Percentiles rank a stretch among this genome's conserved stretches.
phyloP scores from a whole-genome alignment of 2,113 vertebrate genomes.

The Charina bottae region DNA sequence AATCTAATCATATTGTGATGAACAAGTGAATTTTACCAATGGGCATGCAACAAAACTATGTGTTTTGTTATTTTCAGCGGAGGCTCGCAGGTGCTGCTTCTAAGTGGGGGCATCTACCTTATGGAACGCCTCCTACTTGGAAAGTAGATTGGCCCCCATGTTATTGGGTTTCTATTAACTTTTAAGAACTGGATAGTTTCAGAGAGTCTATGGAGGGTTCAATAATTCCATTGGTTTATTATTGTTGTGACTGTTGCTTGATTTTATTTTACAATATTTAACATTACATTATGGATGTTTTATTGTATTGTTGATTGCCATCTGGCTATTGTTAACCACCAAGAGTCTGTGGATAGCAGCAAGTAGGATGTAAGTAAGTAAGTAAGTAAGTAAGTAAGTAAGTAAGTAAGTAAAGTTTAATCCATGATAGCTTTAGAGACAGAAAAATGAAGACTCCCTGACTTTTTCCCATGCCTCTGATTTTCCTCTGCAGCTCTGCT shows the following conservation, averaged over 20 bases:
- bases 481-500: background rate
- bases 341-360: background rate
- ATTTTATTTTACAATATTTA: background rate
- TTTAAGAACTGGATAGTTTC: background rate
- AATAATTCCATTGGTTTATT: background rate
- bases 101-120: background rate
- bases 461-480: background rate
- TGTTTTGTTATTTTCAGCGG: background rate
- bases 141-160: background rate
- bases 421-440: background rate
- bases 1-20: background rate
- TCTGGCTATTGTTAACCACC: background rate
- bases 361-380: background rate
- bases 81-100: background rate
- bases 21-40: conserved; percentile 3
- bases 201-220: background rate
- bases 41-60: background rate
- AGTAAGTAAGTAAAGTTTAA: background rate
- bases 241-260: background rate
- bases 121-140: background rate
- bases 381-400: background rate
- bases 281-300: background rate
- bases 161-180: background rate
- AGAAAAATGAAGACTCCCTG: background rate
- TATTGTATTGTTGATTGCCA: background rate